phyloP scores from a whole-genome alignment of 2,888 invertebrate species.

The Agriopis leucophaearia region DNA sequence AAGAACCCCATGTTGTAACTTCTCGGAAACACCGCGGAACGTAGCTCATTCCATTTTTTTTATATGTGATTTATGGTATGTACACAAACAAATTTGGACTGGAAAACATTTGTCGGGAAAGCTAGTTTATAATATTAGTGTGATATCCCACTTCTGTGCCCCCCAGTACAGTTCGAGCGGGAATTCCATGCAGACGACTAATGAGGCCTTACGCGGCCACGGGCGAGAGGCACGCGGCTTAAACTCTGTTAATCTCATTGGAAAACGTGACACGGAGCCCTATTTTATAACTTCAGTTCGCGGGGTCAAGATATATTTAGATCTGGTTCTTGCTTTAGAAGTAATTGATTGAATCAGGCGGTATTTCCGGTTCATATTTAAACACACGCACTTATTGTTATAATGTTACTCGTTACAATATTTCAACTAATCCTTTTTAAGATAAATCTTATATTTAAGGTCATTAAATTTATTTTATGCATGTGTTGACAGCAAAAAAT shows the following conservation, averaged over 20 bases:
- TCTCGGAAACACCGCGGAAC: too few relatives aligned
- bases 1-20: too few relatives aligned
- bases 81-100: too few relatives aligned
- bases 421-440: too few relatives aligned
- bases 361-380: background rate
- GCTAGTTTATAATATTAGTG: too few relatives aligned
- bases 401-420: background rate
- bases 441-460: too few relatives aligned
- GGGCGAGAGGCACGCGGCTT: conserved; percentile 35
- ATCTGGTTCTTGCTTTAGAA: background rate
- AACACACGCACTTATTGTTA: background rate
- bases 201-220: conserved; percentile 45
- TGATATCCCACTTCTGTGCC: conserved; percentile 17
- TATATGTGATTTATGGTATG: too few relatives aligned
- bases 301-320: conserved; percentile 1
- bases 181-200: conserved; percentile 47
- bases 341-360: background rate
- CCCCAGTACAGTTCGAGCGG: conserved; percentile 24
- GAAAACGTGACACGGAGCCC: conserved; percentile 26
- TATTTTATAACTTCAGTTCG: conserved; percentile 19
- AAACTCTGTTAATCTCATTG: conserved; percentile 37
- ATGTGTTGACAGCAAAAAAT: too few relatives aligned
- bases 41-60: too few relatives aligned
- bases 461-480: too few relatives aligned
- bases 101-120: too few relatives aligned